Evolutionary conservation across 2,797 vertebrate genomes (phyloP), one percentile per base, ranked within the genome.

Genomic region (Octomys mimax): DNA sequence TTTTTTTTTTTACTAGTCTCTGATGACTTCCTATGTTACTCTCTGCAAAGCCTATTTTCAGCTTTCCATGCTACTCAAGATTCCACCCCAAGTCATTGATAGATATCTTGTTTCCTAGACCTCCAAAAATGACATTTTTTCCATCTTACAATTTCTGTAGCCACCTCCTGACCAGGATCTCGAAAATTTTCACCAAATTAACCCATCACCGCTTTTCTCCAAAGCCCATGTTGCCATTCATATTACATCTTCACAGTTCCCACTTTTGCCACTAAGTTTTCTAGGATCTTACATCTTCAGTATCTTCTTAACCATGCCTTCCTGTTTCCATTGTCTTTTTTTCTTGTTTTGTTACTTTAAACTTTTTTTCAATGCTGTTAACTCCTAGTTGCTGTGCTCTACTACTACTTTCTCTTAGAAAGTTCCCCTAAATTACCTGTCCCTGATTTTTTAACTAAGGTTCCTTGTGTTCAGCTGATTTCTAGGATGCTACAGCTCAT

Each of bases 391-490:
- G 64, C 59, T n/a, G 22, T 81, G 62, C 18, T 80, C 13, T 52
- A 22, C 26, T 33, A 80, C 39, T 57, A 86, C 22, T 66, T 82
- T 87, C 36, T 75, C 89, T 71, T 78, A 33, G 66, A 75, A 92
- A 84, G 62, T 75, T 22, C 46, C n/a, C 70, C 70, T 22, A 89
- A 93, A 93, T 81, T 89, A 4, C 82, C 24, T 68, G 57, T 89
- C 85, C 52, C 89, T 33, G 57, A 62, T 89, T 91, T 88, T 89
- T 87, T 82, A 75, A 66, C 11, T 54, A 84, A 81, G 46, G 6
- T 92, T 91, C 68, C 7, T 88, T 54, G 31, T 90, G 42, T 91
- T 94, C 36, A 61, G 2, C 57, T 94, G 42, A 80, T 95, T 94
- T 73, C 52, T 82, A 71, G 18, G 2, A 80, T 64, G 10, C 39